A percentile compares a stretch with the other conserved stretches of the same genome.
phyloP scores from a whole-genome alignment of 2,888 invertebrate genomes.

The Tiphia femorata region DNA sequence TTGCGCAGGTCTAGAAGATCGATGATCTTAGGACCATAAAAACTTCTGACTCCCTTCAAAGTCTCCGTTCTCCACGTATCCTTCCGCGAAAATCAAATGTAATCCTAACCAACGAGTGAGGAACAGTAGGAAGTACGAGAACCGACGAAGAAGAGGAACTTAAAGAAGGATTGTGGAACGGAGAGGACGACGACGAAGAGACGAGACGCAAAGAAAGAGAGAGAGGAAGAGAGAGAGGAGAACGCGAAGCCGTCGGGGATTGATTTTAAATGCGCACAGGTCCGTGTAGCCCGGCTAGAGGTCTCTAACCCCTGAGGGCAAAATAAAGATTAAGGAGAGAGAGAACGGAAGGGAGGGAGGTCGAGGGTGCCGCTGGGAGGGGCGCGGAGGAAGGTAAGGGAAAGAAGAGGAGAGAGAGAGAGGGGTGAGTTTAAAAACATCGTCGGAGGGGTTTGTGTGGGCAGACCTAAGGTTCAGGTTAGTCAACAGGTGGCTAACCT shows the following conservation, averaged over 20 bases:
- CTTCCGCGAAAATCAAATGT: too few relatives aligned
- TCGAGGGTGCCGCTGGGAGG: conserved; percentile 29
- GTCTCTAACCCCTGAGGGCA: conserved; percentile 58
- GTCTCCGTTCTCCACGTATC: too few relatives aligned
- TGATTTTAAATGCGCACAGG: conserved; percentile 49
- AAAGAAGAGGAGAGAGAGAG: conserved; percentile 23
- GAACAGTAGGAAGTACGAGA: too few relatives aligned
- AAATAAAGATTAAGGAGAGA: conserved; percentile 59
- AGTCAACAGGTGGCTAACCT: conserved; percentile 69
- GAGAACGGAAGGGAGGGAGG: conserved; percentile 6
- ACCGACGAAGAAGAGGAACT: too few relatives aligned
- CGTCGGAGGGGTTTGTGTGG: conserved; percentile 57
- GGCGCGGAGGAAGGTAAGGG: conserved; percentile 8
- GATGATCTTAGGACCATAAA: too few relatives aligned
- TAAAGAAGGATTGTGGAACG: too few relatives aligned
- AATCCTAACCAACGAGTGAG: too few relatives aligned
- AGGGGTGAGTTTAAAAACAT: conserved; percentile 63
- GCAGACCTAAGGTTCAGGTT: conserved; percentile 63
- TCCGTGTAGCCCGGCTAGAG: conserved; percentile 37
- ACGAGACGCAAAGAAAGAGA: not conserved
- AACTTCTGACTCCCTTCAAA: too few relatives aligned
- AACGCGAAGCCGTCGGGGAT: conserved; percentile 19
- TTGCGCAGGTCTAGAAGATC: too few relatives aligned
- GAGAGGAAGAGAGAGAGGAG: not conserved
- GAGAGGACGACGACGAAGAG: too few relatives aligned